A percentile compares a stretch with the other conserved stretches of the same genome.
phyloP scores from a whole-genome alignment of 53 echinoderm and acorn worm species.

The Astropecten irregularis region DNA sequence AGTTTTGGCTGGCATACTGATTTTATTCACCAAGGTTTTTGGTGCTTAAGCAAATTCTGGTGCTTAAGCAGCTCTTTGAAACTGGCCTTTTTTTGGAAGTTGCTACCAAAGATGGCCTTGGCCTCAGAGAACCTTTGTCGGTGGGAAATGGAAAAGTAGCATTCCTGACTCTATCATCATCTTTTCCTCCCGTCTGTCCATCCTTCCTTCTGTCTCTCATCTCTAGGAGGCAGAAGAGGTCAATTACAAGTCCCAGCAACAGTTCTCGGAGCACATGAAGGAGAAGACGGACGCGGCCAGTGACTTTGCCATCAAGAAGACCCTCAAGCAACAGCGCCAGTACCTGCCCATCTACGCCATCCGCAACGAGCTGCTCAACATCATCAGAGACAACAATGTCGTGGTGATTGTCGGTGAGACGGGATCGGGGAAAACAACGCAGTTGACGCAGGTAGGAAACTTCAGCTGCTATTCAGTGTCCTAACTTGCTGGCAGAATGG shows the following conservation, averaged over 20 bases:
- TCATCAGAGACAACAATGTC: slow-evolving; percentile 95
- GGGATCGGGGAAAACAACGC: slow-evolving; percentile 98
- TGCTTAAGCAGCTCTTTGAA: too few species aligned
- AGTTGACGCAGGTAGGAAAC: slow-evolving; percentile 90
- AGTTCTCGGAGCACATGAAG: slow-evolving; percentile 99
- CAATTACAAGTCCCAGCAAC: slow-evolving; percentile 98
- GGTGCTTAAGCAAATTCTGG: too few species aligned
- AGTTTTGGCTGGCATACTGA: too few species aligned
- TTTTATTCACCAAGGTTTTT: too few species aligned
- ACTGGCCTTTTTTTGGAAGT: too few species aligned
- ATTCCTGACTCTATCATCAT: too few species aligned
- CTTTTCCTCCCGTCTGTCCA: background rate
- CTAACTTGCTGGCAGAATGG: too few species aligned
- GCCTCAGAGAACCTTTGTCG: too few species aligned
- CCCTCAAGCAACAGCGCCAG: slow-evolving; percentile 84
- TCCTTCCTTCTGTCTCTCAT: background rate
- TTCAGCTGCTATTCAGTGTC: too few species aligned
- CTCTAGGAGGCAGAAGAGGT: slow-evolving; percentile 73
- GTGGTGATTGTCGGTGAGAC: slow-evolving; percentile 98
- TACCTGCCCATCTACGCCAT: slow-evolving; percentile 92
- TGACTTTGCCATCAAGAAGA: slow-evolving; percentile 87
- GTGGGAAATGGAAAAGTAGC: too few species aligned
- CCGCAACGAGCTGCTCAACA: slow-evolving; percentile 79
- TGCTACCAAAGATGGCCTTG: too few species aligned
- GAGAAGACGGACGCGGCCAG: slow-evolving; percentile 93